A percentile compares a stretch with the other conserved stretches of the same genome.
phyloP scores from a whole-genome alignment of 2,113 vertebrate genomes.

The Psophia crepitans region DNA sequence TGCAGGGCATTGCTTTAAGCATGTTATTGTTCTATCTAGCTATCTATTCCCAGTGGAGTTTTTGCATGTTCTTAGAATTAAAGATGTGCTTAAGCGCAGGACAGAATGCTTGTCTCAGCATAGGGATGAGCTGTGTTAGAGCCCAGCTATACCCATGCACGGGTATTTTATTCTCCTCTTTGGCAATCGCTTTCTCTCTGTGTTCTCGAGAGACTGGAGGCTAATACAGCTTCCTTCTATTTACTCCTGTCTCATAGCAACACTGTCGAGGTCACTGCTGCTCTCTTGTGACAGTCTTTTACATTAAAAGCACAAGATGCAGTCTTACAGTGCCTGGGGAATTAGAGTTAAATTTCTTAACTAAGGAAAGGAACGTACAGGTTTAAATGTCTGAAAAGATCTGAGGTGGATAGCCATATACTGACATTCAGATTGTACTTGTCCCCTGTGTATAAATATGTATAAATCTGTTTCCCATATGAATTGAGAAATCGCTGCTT shows the following conservation, averaged over 20 bases:
- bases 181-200: background rate
- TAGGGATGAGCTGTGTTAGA: background rate
- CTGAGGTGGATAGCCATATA: background rate
- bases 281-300: constrained; percentile 36
- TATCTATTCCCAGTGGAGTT: background rate
- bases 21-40: background rate
- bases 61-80: constrained; percentile 3
- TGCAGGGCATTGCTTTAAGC: background rate
- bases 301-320: constrained; percentile 21
- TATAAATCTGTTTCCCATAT: background rate
- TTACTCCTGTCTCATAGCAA: constrained; percentile 53
- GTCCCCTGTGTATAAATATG: background rate
- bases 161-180: background rate
- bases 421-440: constrained; percentile 2
- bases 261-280: constrained; percentile 26
- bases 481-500: background rate
- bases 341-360: background rate
- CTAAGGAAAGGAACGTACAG: background rate
- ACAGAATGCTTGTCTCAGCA: background rate
- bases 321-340: background rate
- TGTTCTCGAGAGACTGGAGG: background rate
- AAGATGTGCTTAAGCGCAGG: background rate
- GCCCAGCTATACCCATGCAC: background rate
- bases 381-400: background rate
- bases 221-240: constrained; percentile 8